Percentiles rank a stretch among this genome's conserved stretches.
Evolutionary conservation across 1,140 invertebrate species (phyloP).

Genomic region (Neuroterus valhalla): DNA sequence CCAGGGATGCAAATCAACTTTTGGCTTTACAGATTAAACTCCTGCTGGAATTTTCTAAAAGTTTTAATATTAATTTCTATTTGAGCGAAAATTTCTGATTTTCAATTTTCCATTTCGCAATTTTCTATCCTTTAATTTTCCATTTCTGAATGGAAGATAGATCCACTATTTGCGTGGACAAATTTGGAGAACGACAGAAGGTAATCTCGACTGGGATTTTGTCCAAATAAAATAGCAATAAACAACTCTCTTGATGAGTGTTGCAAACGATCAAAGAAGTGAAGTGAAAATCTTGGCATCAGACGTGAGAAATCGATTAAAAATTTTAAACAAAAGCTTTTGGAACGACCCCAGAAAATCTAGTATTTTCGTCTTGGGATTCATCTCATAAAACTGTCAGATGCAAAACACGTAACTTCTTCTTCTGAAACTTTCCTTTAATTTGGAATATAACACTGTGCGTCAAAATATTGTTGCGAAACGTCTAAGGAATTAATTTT

Average conservation of each 20-base stretch:
- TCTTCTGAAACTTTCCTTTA: neutral
- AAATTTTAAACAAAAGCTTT: neutral
- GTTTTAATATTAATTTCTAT: too few relatives aligned
- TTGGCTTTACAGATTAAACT: too few relatives aligned
- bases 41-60: too few relatives aligned
- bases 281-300: constrained; percentile 2
- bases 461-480: constrained; percentile 14
- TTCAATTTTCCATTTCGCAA: too few relatives aligned
- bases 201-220: neutral
- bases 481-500: neutral
- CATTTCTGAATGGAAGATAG: neutral
- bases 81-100: too few relatives aligned
- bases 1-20: too few relatives aligned
- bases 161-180: neutral
- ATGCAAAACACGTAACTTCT: neutral
- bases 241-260: neutral
- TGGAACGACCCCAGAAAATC: neutral
- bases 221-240: constrained; percentile 1
- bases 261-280: constrained; percentile 5
- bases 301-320: neutral
- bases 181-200: constrained; percentile 3
- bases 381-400: constrained; percentile 16
- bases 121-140: neutral
- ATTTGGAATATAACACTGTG: neutral
- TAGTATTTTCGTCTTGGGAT: neutral